Evolutionary conservation across 2,113 vertebrate species (phyloP).

Genomic region (Paradisaea rubra): DNA sequence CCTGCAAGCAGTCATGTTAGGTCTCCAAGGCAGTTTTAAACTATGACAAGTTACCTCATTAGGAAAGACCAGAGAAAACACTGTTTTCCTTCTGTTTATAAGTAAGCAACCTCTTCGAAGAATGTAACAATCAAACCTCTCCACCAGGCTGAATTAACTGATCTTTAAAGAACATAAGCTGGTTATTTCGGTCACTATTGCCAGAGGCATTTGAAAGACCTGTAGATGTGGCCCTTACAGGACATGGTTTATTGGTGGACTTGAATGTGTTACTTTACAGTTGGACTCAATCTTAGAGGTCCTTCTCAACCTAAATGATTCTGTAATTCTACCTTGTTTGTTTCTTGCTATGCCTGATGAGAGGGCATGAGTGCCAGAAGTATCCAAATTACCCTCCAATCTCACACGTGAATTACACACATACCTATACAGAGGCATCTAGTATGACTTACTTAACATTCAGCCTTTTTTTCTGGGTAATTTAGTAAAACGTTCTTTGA

Average conservation of each 20-base stretch:
- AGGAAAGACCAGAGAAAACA: not conserved
- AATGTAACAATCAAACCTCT: accelerated
- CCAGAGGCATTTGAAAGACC: not conserved
- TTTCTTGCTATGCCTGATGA: not conserved
- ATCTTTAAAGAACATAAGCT: not conserved
- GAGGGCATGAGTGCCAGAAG: not conserved
- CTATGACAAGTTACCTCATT: not conserved
- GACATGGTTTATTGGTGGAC: not conserved
- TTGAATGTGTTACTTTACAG: not conserved
- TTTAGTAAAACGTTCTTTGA: not conserved
- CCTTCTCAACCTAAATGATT: not conserved
- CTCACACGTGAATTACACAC: not conserved
- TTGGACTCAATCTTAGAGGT: not conserved
- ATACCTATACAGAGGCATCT: not conserved
- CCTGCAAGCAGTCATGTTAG: accelerated
- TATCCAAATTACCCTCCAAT: not conserved
- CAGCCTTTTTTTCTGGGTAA: not conserved
- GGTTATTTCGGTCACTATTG: not conserved
- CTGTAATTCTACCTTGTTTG: not conserved
- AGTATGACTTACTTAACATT: not conserved
- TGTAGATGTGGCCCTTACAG: not conserved
- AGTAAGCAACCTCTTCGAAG: not conserved
- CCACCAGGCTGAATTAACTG: not conserved
- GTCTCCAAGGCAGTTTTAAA: not conserved
- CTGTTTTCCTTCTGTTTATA: not conserved